Percentiles rank a stretch among this genome's conserved stretches.
These are phyloP conservation scores for Agrenia bidenticulata DNA, from an alignment of 2,888 invertebrate species.

Conservation along the genomic window DNA sequence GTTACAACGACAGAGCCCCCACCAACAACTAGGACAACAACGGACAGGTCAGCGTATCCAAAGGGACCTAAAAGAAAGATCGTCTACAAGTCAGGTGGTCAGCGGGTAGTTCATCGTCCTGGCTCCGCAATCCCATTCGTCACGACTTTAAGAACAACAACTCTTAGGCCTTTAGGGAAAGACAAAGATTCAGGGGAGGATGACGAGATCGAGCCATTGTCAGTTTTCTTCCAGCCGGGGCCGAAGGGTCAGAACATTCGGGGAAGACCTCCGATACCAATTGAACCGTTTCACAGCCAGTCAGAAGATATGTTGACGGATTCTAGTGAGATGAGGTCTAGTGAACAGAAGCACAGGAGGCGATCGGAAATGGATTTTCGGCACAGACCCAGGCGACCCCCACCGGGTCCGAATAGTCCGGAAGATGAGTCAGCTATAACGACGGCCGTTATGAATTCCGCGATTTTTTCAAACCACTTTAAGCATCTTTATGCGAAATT, in stretches of 20 bases:
- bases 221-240: slow-evolving; percentile 26
- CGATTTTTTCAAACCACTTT: slow-evolving; percentile 16
- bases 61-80: slow-evolving; percentile 21
- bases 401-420: background rate
- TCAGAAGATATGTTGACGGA: slow-evolving; percentile 23
- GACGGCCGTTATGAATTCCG: slow-evolving; percentile 10
- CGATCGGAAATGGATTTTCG: background rate
- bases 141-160: background rate
- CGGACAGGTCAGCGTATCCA: slow-evolving; percentile 7
- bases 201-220: slow-evolving; percentile 26
- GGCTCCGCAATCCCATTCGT: background rate
- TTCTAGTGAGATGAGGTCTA: background rate
- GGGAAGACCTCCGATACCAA: slow-evolving; percentile 19
- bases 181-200: background rate
- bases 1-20: slow-evolving; percentile 16
- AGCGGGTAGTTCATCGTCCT: background rate
- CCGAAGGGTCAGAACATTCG: slow-evolving; percentile 23
- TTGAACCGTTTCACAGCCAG: slow-evolving; percentile 13
- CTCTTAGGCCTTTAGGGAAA: background rate
- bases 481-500: slow-evolving; percentile 18
- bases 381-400: background rate
- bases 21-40: slow-evolving; percentile 12
- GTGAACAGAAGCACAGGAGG: background rate
- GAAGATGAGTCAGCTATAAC: background rate
- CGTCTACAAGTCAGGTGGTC: slow-evolving; percentile 12